These are phyloP conservation scores for Antechinus stuartii DNA, from an alignment of 2,113 vertebrate species.

Conservation along the genomic window DNA sequence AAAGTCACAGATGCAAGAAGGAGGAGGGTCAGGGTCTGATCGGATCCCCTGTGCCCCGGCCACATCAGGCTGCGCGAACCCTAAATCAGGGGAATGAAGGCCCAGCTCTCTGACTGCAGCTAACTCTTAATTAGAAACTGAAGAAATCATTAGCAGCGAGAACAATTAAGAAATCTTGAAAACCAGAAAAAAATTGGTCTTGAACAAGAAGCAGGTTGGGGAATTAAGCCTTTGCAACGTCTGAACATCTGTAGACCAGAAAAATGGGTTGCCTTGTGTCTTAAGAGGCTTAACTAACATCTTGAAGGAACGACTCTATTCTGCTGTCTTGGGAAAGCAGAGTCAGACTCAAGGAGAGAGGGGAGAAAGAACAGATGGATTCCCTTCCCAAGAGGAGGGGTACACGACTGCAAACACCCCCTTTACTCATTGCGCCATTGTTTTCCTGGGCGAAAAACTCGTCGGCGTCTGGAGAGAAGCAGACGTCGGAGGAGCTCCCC, in stretches of 20 bases:
- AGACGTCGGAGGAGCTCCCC: rapidly evolving
- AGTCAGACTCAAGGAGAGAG: rapidly evolving
- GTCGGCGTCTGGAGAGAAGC: not conserved
- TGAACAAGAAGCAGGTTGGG: not conserved
- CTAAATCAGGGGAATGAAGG: not conserved
- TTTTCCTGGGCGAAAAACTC: not conserved
- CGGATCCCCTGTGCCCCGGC: not conserved
- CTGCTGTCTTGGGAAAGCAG: not conserved
- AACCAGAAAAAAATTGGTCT: rapidly evolving
- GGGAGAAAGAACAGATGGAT: not conserved
- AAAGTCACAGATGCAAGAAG: not conserved
- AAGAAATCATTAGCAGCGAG: not conserved
- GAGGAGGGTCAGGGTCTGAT: not conserved
- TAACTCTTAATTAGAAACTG: not conserved
- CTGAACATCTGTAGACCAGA: not conserved
- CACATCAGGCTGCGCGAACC: not conserved
- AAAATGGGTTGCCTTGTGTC: rapidly evolving
- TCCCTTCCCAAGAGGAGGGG: not conserved
- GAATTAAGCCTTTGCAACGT: not conserved
- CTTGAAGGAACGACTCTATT: not conserved
- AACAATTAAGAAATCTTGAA: too few species aligned
- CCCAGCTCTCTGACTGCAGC: not conserved
- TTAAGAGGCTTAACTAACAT: not conserved
- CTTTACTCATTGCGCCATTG: rapidly evolving
- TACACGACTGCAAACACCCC: rapidly evolving